Evolutionary conservation across 2,888 invertebrate genomes (phyloP).

Genomic region (Pseudeuparius sepicola): DNA sequence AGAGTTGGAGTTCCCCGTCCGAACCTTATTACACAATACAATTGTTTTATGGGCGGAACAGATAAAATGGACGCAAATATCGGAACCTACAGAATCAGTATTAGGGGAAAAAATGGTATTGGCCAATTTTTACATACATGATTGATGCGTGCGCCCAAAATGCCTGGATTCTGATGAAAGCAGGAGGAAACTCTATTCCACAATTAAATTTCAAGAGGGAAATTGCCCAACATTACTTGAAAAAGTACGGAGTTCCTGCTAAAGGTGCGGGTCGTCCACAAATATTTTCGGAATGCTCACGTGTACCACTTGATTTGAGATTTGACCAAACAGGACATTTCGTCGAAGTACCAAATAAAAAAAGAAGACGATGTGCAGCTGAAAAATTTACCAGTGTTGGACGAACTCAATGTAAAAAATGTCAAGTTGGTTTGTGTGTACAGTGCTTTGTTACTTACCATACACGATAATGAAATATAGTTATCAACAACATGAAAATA

Average conservation of each 20-base stretch:
- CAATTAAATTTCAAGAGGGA: no score
- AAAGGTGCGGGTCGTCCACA: no score
- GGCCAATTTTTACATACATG: slow-evolving; percentile 17
- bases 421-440: slow-evolving; percentile 14
- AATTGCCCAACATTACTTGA: no score
- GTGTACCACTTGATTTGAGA: slow-evolving; percentile 9
- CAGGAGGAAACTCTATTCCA: no score
- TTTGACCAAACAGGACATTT: slow-evolving; percentile 10
- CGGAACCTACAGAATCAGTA: slow-evolving; percentile 10
- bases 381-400: slow-evolving; percentile 6
- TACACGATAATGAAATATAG: no score
- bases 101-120: slow-evolving; percentile 18
- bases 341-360: slow-evolving; percentile 13
- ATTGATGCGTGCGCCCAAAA: slow-evolving; percentile 15
- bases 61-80: slow-evolving; percentile 22
- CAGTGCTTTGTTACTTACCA: slow-evolving; percentile 11
- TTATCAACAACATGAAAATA: no score
- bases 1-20: slow-evolving; percentile 19
- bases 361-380: slow-evolving; percentile 11
- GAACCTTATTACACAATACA: slow-evolving; percentile 20
- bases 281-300: no score
- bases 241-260: no score
- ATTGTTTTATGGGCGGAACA: slow-evolving; percentile 23
- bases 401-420: slow-evolving; percentile 16
- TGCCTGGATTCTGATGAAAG: slow-evolving; percentile 16